Percentiles rank a stretch among this genome's conserved stretches.
Evolutionary conservation across 2,888 invertebrate genomes (phyloP).

Genomic region (Dryocosmus kuriphilus): DNA sequence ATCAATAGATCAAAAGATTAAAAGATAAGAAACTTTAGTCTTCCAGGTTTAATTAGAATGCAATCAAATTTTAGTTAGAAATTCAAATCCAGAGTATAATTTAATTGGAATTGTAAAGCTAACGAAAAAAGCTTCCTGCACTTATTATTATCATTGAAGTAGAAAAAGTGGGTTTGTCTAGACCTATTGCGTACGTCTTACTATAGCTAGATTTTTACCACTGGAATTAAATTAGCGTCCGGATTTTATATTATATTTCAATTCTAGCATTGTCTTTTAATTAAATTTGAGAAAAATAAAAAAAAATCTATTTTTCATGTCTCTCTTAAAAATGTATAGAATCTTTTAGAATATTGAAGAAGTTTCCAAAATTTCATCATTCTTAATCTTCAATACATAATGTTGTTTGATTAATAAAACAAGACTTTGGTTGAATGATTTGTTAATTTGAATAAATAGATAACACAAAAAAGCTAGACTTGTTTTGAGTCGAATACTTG

Average conservation of each 20-base stretch:
- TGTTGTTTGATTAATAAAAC: too few relatives aligned
- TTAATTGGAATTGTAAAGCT: neutral
- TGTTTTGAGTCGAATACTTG: too few relatives aligned
- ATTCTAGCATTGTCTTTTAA: neutral
- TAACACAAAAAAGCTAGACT: too few relatives aligned
- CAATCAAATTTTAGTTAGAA: neutral
- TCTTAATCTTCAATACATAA: too few relatives aligned
- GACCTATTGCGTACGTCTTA: neutral
- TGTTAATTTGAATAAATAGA: too few relatives aligned
- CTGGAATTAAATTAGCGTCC: neutral
- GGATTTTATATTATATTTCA: neutral
- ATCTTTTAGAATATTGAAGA: too few relatives aligned
- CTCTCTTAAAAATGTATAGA: too few relatives aligned
- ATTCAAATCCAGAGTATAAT: neutral
- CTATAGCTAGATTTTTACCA: neutral
- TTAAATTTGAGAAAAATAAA: neutral
- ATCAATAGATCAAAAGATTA: neutral
- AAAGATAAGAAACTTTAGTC: neutral
- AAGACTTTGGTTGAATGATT: too few relatives aligned
- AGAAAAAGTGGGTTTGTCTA: neutral
- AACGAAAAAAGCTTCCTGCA: neutral
- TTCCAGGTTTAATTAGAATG: neutral
- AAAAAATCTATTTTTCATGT: too few relatives aligned
- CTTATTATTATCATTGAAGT: neutral
- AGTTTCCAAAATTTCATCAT: too few relatives aligned